A percentile compares a stretch with the other conserved stretches of the same genome.
These are phyloP conservation scores for Tipula helvola DNA, from an alignment of 2,888 invertebrate genomes.

Conservation along the genomic window DNA sequence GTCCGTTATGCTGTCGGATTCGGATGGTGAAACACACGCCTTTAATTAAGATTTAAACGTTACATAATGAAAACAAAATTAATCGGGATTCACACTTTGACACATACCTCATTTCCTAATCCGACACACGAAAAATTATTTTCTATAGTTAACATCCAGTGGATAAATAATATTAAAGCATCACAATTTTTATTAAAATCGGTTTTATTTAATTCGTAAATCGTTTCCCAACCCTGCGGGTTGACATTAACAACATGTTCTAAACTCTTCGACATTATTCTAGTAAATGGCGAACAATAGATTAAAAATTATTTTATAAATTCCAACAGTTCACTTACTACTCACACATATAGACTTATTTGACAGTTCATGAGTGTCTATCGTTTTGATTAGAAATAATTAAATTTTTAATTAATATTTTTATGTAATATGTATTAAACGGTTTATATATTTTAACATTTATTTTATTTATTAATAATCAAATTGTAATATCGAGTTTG, in stretches of 20 bases:
- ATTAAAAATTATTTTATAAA: too few species aligned
- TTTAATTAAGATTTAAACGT: not conserved
- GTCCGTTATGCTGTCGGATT: not conserved
- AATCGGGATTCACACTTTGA: not conserved
- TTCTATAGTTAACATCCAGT: not conserved
- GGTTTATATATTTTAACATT: not conserved
- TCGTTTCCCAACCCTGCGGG: not conserved
- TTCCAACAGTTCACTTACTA: too few species aligned
- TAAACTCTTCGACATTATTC: not conserved
- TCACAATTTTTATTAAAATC: not conserved
- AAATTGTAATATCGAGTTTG: not conserved
- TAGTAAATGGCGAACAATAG: too few species aligned
- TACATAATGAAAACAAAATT: not conserved
- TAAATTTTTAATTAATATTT: too few species aligned
- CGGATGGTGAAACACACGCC: not conserved
- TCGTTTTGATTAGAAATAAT: too few species aligned
- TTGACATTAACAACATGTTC: not conserved
- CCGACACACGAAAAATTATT: not conserved
- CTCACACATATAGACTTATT: too few species aligned
- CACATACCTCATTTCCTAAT: not conserved
- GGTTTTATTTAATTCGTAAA: not conserved
- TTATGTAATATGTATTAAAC: too few species aligned
- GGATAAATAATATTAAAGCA: not conserved
- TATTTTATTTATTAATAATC: not conserved
- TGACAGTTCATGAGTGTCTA: too few species aligned